Evolutionary conservation across 2,888 invertebrate species (phyloP).

Genomic region (Lathronympha strigana): DNA sequence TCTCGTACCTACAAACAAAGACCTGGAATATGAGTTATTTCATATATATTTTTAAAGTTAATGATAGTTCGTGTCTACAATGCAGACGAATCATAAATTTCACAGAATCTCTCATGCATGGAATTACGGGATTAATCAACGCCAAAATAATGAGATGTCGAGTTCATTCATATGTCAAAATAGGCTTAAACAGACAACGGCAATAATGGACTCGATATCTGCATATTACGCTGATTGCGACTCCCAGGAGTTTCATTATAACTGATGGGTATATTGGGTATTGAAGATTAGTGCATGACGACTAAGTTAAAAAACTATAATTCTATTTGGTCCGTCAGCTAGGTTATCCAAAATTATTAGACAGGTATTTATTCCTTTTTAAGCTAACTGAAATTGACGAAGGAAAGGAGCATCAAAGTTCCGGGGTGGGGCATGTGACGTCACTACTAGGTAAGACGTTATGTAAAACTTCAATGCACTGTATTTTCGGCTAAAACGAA

Average conservation of each 20-base stretch:
- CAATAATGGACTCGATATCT: constrained; percentile 12
- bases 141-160: constrained; percentile 25
- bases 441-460: too few species aligned
- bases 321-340: too few species aligned
- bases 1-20: too few species aligned
- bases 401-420: too few species aligned
- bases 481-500: too few species aligned
- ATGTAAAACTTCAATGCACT: too few species aligned
- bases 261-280: not conserved
- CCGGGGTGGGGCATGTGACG: too few species aligned
- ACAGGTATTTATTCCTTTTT: too few species aligned
- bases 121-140: constrained; percentile 32
- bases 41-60: constrained; percentile 5
- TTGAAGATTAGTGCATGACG: constrained; percentile 2
- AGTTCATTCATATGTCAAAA: constrained; percentile 32
- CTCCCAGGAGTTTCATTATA: not conserved
- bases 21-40: too few species aligned
- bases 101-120: constrained; percentile 19
- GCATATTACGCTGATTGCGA: constrained; percentile 15
- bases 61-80: constrained; percentile 5
- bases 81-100: constrained; percentile 9
- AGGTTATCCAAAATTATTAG: too few species aligned
- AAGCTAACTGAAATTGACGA: too few species aligned
- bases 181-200: constrained; percentile 18
- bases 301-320: too few species aligned